phyloP scores from a whole-genome alignment of 2,888 invertebrate genomes.

The Hirudinaria manillensis region DNA sequence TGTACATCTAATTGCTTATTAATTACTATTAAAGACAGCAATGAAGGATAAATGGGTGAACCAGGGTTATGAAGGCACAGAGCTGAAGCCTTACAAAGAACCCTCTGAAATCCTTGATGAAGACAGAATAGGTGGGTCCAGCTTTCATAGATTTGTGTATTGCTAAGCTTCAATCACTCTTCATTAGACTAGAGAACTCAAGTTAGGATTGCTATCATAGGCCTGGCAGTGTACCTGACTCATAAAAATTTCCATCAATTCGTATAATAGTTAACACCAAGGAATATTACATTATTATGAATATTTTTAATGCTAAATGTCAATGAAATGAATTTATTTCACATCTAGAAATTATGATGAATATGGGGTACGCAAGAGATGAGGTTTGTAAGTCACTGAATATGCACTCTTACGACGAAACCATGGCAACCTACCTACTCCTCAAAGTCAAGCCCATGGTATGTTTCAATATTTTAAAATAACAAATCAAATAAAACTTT shows the following conservation, averaged over 20 bases:
- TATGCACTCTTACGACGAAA: constrained; percentile 95
- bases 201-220: neutral
- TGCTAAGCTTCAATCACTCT: neutral
- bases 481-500: neutral
- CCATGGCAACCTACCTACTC: constrained; percentile 94
- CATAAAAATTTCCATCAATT: no score
- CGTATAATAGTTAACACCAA: no score
- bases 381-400: constrained; percentile 94
- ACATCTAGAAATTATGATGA: constrained; percentile 58
- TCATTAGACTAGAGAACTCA: neutral
- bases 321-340: no score
- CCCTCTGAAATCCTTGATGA: constrained; percentile 48
- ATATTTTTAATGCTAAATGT: no score
- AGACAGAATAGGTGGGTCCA: constrained; percentile 49
- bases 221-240: no score
- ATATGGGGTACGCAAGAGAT: constrained; percentile 88
- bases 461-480: neutral
- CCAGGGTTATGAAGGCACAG: constrained; percentile 93
- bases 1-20: neutral
- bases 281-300: no score
- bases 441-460: constrained; percentile 57
- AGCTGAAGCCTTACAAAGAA: constrained; percentile 90
- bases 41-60: constrained; percentile 99
- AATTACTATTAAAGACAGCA: constrained; percentile 58
- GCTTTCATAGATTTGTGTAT: neutral